A percentile compares a stretch with the other conserved stretches of the same genome.
These are phyloP conservation scores for Choloepus hoffmanni DNA, from an alignment of 2,113 vertebrate species.

Conservation along the genomic window DNA sequence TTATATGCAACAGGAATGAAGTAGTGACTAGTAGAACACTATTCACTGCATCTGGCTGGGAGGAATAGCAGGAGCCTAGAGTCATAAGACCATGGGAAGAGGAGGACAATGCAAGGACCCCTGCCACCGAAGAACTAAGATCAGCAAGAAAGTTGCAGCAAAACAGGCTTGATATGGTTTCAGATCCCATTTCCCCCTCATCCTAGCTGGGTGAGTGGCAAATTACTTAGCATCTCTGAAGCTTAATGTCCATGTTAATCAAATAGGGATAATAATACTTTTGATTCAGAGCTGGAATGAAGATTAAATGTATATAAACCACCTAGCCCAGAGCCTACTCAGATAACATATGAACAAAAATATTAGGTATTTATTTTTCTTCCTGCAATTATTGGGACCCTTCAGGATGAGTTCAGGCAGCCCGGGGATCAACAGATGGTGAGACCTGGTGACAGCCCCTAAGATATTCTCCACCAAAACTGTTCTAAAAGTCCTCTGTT, in stretches of 20 bases:
- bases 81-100: background rate
- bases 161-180: background rate
- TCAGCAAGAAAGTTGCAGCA: background rate
- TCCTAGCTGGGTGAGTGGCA: background rate
- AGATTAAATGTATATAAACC: background rate
- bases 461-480: too few relatives aligned
- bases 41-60: background rate
- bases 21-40: too few relatives aligned
- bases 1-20: background rate
- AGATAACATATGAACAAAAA: background rate
- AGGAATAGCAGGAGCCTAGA: background rate
- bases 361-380: background rate
- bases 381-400: background rate
- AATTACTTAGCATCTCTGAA: background rate
- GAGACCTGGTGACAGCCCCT: background rate
- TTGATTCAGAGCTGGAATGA: background rate
- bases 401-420: fast-evolving
- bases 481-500: too few relatives aligned
- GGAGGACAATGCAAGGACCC: background rate
- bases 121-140: background rate
- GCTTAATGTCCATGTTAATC: background rate
- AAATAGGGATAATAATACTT: background rate
- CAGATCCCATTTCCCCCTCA: fast-evolving
- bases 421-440: background rate
- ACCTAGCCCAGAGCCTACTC: too few relatives aligned